phyloP scores from a whole-genome alignment of 2,113 vertebrate genomes.

The Serinus canaria region DNA sequence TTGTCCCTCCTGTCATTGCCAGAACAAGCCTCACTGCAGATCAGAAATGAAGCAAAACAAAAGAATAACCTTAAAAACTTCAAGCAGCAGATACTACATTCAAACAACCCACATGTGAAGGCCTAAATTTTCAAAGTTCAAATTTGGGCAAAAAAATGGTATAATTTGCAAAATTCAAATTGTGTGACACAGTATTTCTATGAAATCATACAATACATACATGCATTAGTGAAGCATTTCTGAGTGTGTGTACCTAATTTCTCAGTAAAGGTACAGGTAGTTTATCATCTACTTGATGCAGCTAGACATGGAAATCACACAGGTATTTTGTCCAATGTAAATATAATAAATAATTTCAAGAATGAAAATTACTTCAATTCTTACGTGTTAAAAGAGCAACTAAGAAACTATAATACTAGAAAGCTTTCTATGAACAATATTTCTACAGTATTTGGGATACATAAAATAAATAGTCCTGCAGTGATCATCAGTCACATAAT shows the following conservation, averaged over 20 bases:
- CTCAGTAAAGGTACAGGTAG: not conserved
- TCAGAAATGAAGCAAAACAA: constrained; percentile 8
- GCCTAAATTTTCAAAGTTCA: not conserved
- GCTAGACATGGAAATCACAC: not conserved
- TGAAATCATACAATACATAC: not conserved
- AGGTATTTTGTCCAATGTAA: not conserved
- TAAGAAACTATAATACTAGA: not conserved
- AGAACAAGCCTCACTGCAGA: not conserved
- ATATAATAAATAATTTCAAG: not conserved
- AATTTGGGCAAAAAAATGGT: not conserved
- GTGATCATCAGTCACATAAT: not conserved
- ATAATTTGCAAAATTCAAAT: not conserved
- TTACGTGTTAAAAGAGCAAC: not conserved
- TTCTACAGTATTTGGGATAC: not conserved
- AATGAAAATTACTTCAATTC: not conserved
- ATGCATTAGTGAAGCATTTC: not conserved
- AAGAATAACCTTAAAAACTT: not conserved
- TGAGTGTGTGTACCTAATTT: not conserved
- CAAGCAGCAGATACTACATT: not conserved
- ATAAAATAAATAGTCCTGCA: not conserved
- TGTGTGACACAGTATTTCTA: accelerated
- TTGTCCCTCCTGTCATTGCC: constrained; percentile 62
- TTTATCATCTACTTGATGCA: not conserved
- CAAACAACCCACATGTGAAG: not conserved
- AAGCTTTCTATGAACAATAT: not conserved